Percentiles rank a stretch among this genome's conserved stretches.
phyloP scores from a whole-genome alignment of 35 echinoderm and acorn worm genomes.

The Ptychodera flava region DNA sequence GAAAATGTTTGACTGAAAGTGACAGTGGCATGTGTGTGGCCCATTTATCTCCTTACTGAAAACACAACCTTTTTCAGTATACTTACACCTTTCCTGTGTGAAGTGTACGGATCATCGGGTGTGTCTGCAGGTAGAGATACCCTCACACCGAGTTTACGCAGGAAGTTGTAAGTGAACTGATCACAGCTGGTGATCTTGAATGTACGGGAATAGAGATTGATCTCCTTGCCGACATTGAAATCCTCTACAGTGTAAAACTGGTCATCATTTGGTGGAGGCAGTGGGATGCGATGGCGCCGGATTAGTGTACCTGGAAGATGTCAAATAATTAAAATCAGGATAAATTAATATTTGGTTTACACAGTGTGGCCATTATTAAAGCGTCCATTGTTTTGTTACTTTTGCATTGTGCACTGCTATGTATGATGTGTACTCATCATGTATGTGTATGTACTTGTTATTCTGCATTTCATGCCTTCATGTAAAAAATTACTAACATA shows the following conservation, averaged over 20 bases:
- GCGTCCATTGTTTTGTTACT: too few relatives aligned
- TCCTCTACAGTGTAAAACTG: conserved; percentile 90
- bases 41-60: too few relatives aligned
- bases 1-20: not conserved
- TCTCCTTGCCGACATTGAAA: conserved; percentile 82
- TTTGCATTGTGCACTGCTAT: too few relatives aligned
- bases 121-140: conserved; percentile 49
- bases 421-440: too few relatives aligned
- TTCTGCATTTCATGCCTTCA: too few relatives aligned
- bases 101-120: conserved; percentile 63
- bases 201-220: conserved; percentile 70
- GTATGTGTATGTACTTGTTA: too few relatives aligned
- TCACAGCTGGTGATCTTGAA: conserved; percentile 97
- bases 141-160: conserved; percentile 78
- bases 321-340: not conserved
- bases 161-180: conserved; percentile 95
- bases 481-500: too few relatives aligned
- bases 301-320: conserved; percentile 70
- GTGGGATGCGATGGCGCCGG: conserved; percentile 79
- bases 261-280: conserved; percentile 85
- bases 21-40: not conserved
- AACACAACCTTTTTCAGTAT: too few relatives aligned
- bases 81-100: conserved; percentile 83
- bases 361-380: too few relatives aligned
- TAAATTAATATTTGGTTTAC: too few relatives aligned